phyloP scores from a whole-genome alignment of 2,797 vertebrate species.

The Anolis apletophallus region DNA sequence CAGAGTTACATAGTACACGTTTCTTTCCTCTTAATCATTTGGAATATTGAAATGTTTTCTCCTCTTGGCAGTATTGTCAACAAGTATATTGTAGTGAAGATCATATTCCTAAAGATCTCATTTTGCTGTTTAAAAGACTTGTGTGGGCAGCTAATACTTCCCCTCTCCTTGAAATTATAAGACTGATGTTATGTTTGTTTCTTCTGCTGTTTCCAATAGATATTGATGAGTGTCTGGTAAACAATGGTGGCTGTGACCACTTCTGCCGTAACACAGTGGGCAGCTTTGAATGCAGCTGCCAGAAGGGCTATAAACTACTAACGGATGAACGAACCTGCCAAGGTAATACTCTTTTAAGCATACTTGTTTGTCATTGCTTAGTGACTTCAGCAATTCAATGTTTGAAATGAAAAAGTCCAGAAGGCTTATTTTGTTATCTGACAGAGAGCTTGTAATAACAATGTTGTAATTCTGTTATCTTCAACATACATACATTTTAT shows the following conservation, averaged over 20 bases:
- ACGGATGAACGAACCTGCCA: conserved; percentile 95
- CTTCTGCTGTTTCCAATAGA: conserved; percentile 76
- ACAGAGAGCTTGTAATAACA: conserved; percentile 8
- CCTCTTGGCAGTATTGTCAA: background rate
- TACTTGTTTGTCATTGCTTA: background rate
- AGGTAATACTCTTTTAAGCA: conserved; percentile 81
- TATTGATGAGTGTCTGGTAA: conserved; percentile 93
- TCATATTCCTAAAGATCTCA: background rate
- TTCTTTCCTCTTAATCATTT: background rate
- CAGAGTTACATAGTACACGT: background rate
- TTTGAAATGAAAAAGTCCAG: background rate
- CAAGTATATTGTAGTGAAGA: background rate
- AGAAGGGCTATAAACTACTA: conserved; percentile 94
- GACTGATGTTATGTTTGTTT: background rate
- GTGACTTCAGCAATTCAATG: conserved; percentile 6
- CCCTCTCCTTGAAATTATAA: background rate
- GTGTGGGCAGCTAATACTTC: background rate
- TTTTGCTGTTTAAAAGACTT: background rate
- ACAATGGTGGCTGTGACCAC: conserved; percentile 95
- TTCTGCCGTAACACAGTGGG: conserved; percentile 93
- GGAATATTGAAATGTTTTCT: background rate
- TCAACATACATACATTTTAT: conserved; percentile 1
- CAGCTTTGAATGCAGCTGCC: conserved; percentile 97
- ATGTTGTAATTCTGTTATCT: background rate
- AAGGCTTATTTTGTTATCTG: background rate